phyloP scores from a whole-genome alignment of 2,113 vertebrate species.

The Peucedramus taeniatus region DNA sequence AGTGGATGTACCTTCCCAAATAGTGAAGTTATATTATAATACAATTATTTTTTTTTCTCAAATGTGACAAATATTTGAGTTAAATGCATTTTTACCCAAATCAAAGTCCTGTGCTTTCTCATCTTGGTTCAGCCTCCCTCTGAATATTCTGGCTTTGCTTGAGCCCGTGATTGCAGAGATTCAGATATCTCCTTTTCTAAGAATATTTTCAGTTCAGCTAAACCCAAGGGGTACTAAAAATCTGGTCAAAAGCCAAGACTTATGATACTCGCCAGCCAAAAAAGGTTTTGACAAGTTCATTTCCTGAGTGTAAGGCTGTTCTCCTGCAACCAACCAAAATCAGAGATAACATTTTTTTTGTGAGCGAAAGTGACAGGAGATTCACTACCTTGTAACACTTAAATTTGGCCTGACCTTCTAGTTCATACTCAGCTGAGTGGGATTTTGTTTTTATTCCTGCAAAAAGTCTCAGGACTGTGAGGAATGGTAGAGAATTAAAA shows the following conservation, averaged over 20 bases:
- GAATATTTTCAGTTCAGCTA: neutral
- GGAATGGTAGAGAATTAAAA: neutral
- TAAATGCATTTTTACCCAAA: neutral
- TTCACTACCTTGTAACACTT: neutral
- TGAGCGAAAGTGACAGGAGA: neutral
- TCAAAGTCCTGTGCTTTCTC: neutral
- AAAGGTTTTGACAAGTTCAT: neutral
- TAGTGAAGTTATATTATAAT: neutral
- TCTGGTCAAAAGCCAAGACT: neutral
- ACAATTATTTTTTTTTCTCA: neutral
- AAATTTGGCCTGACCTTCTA: neutral
- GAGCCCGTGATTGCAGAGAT: neutral
- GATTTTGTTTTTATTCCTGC: neutral
- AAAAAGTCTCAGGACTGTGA: neutral
- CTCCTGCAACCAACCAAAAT: neutral
- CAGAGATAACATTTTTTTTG: neutral
- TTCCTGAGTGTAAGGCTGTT: neutral
- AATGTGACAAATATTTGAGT: neutral
- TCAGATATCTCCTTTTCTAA: neutral
- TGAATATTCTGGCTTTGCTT: neutral
- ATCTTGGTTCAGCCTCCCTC: neutral
- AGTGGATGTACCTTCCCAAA: neutral
- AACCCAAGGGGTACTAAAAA: neutral
- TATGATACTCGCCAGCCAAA: neutral
- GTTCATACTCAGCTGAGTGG: neutral